phyloP scores from a whole-genome alignment of 2,113 vertebrate genomes.

The Scomber japonicus region DNA sequence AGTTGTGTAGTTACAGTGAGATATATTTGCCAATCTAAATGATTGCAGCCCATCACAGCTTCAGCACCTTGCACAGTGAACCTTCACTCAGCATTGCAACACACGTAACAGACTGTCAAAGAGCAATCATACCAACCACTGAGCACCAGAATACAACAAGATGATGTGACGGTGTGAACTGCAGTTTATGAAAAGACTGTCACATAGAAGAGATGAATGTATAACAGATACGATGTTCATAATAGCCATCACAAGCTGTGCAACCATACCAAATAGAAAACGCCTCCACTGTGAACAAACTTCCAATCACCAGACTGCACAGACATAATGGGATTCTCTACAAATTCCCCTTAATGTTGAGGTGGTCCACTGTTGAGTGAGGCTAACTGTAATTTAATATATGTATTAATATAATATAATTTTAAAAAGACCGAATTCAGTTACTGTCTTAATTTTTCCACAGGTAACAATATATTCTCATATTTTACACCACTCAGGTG shows the following conservation, averaged over 20 bases:
- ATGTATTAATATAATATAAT: too few relatives aligned
- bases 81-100: conserved; percentile 15
- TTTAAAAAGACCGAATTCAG: too few relatives aligned
- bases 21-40: neutral
- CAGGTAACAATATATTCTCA: too few relatives aligned
- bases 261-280: neutral
- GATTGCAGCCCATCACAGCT: conserved; percentile 6
- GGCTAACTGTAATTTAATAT: too few relatives aligned
- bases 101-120: conserved; percentile 25
- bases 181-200: conserved; percentile 23
- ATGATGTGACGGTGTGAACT: conserved; percentile 18
- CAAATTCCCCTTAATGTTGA: too few relatives aligned
- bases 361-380: too few relatives aligned
- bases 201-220: neutral
- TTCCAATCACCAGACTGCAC: neutral
- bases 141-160: conserved; percentile 37
- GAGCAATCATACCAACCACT: conserved; percentile 44
- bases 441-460: too few relatives aligned
- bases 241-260: conserved; percentile 7
- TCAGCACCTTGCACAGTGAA: conserved; percentile 9
- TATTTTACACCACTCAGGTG: too few relatives aligned
- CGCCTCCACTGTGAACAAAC: neutral
- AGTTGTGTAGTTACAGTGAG: too few relatives aligned
- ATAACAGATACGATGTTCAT: conserved; percentile 5
- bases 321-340: neutral